These are phyloP conservation scores for Ceratoteleas bidentatus DNA, from an alignment of 1,140 invertebrate species.

Conservation along the genomic window DNA sequence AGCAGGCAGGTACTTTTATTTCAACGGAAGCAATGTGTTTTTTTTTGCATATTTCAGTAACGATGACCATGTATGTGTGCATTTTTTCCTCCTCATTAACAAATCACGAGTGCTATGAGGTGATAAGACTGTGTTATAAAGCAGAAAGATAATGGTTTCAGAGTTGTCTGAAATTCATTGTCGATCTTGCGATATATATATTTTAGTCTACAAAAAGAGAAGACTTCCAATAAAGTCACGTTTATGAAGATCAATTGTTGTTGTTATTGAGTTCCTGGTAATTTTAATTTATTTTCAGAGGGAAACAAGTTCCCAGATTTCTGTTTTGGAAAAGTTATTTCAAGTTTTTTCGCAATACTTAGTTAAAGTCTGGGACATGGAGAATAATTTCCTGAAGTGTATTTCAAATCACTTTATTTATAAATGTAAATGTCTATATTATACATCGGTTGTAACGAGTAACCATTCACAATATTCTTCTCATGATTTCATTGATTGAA, in stretches of 20 bases:
- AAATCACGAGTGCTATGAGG: slow-evolving; percentile 3
- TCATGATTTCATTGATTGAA: background rate
- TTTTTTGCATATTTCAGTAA: too few relatives aligned
- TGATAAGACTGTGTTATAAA: slow-evolving; percentile 35
- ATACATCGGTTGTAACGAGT: background rate
- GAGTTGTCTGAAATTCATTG: slow-evolving; percentile 1
- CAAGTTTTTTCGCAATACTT: background rate
- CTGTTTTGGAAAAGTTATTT: too few relatives aligned
- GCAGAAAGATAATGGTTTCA: slow-evolving; percentile 4
- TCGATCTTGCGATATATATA: slow-evolving; percentile 7
- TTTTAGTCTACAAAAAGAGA: slow-evolving; percentile 21
- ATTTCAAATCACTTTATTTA: slow-evolving; percentile 7
- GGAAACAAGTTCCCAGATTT: too few relatives aligned
- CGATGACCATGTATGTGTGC: too few relatives aligned
- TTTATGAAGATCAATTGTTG: too few relatives aligned
- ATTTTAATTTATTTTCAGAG: too few relatives aligned
- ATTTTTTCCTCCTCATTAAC: background rate
- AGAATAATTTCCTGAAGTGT: background rate
- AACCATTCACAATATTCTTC: background rate
- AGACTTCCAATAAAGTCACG: too few relatives aligned
- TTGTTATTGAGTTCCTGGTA: too few relatives aligned
- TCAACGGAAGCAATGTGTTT: too few relatives aligned
- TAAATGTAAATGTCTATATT: slow-evolving; percentile 10
- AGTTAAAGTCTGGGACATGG: background rate
- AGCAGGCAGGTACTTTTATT: too few relatives aligned